These are phyloP conservation scores for Ptilorrhoa leucosticta DNA, from an alignment of 2,113 vertebrate genomes.

Conservation along the genomic window DNA sequence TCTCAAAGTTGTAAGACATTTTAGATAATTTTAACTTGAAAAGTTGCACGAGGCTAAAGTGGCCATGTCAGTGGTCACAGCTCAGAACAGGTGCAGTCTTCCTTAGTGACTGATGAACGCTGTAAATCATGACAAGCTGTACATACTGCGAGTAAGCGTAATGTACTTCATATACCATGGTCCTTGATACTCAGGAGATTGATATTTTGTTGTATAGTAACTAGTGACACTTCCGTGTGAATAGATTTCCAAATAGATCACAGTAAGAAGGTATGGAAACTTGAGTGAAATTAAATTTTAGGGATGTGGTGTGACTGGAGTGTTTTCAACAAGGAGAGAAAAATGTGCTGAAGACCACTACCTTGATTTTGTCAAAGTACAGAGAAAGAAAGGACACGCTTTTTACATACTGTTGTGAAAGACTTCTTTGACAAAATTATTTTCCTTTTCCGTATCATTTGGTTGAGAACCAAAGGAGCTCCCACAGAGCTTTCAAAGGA, in stretches of 20 bases:
- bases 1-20: not conserved
- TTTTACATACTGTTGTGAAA: not conserved
- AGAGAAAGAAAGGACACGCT: not conserved
- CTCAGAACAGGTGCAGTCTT: not conserved
- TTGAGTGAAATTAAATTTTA: not conserved
- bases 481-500: not conserved
- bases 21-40: not conserved
- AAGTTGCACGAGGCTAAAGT: not conserved
- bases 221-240: not conserved
- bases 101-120: not conserved
- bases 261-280: not conserved
- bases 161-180: not conserved
- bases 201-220: not conserved
- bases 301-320: not conserved
- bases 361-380: not conserved
- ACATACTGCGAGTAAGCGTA: not conserved
- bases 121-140: not conserved
- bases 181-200: not conserved
- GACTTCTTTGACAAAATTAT: not conserved
- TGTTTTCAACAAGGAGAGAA: not conserved
- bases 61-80: accelerated
- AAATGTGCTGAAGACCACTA: not conserved
- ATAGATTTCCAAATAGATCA: not conserved
- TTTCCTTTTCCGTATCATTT: not conserved
- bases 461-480: not conserved